phyloP scores from a whole-genome alignment of 2,797 vertebrate genomes.

The Echiichthys vipera region DNA sequence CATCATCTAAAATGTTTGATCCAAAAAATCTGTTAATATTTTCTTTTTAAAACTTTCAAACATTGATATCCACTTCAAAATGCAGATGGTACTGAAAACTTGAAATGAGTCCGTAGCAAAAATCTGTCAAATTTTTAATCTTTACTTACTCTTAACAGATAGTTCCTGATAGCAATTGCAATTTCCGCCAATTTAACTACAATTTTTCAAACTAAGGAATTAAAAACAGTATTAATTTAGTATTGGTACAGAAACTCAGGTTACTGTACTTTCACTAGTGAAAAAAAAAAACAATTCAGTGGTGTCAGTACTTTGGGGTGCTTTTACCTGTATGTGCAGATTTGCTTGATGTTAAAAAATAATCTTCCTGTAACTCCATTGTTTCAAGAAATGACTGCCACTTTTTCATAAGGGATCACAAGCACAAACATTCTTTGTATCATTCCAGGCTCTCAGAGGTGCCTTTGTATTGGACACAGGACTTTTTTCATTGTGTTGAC shows the following conservation, averaged over 20 bases:
- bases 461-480: background rate
- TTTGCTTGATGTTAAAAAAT: background rate
- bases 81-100: background rate
- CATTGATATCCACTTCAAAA: background rate
- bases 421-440: background rate
- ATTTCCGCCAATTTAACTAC: background rate
- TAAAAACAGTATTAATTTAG: background rate
- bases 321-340: background rate
- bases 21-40: background rate
- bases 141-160: background rate
- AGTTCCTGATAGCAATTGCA: background rate
- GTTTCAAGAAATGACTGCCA: background rate
- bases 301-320: background rate
- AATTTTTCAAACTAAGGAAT: background rate
- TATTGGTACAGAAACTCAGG: background rate
- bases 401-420: background rate
- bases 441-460: background rate
- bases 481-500: background rate
- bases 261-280: background rate
- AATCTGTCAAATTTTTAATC: background rate
- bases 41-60: background rate
- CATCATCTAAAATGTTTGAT: background rate
- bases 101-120: too few relatives aligned
- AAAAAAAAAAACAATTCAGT: background rate
- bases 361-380: background rate